Evolutionary conservation across 2,888 invertebrate genomes (phyloP), one percentile per base, ranked within the genome.

Genomic region (Protophormia terraenovae): DNA sequence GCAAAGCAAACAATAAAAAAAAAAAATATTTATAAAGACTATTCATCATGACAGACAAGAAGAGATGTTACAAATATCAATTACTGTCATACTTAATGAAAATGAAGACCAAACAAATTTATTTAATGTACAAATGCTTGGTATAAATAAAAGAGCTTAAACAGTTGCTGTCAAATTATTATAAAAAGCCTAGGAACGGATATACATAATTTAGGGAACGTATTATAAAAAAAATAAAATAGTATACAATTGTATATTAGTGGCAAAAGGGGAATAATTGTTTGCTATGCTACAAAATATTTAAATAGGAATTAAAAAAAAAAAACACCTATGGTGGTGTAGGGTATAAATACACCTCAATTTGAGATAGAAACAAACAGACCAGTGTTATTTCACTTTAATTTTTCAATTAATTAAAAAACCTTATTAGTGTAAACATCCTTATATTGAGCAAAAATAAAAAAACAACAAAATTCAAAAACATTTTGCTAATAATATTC

Each of bases 61-160:
- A 67, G 50, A 82, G 75, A 82, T 69, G 62, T 69, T 71, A 72
- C 60, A 80, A 84, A 84, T 82, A 78, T 75, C 81, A 82, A 82
- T 85, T 78, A 85, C 82, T 82, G 85, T 85, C 82, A 82, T 27
- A 71, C 50, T 75, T 75, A 85, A 85, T 82, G 78, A 82, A 78
- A 60, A 78, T 75, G 58, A 78, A 71, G 73, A 75, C 75, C 77
- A 78, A 75, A 85, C 85, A 79, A 78, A 85, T 85, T 85, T 75
- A 85, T 85, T 82, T 75, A 81, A 73, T 58, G 66, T 55, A 75
- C 47, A 19, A 24, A 24, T 27, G 24, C n/a, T 64, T 29, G 32
- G 19, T 10, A 60, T 32, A 35, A 4, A 32, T n/a, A 35, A 12
- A 60, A n/a, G 12, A 62, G 19, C 22, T n/a, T 16, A 29, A 58